Conservation (phyloP, 2,113 vertebrate genomes). For the Chauna torquata region DNA sequence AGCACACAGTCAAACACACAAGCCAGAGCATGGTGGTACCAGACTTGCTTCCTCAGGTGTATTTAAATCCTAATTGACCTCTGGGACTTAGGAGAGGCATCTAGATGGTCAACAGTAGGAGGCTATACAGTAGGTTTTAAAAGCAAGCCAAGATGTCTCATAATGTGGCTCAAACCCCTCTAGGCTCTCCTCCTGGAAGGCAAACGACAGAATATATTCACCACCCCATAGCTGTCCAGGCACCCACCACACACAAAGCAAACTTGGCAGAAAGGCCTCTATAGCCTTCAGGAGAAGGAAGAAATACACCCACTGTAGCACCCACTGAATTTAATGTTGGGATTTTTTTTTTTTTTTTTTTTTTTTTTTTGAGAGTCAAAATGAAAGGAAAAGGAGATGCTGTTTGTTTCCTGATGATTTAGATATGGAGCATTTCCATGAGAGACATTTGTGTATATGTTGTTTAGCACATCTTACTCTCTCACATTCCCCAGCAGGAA, state of each 20-base stretch:
- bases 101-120: background rate
- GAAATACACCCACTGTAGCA: background rate
- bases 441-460: background rate
- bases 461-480: background rate
- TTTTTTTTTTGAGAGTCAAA: background rate
- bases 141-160: conserved; percentile 15
- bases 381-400: background rate
- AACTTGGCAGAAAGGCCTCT: background rate
- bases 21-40: background rate
- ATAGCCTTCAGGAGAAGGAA: background rate
- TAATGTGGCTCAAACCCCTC: conserved; percentile 23
- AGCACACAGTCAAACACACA: background rate
- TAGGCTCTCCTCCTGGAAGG: background rate
- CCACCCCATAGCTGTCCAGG: background rate
- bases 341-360: background rate
- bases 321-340: background rate
- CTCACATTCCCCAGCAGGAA: background rate
- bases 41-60: background rate
- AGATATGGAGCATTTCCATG: background rate
- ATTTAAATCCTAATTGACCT: background rate
- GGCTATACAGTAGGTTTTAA: background rate
- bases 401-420: background rate
- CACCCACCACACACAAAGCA: background rate
- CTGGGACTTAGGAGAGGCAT: conserved; percentile 25
- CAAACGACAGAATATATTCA: background rate